Conservation (phyloP, 2,797 vertebrate genomes). For the Neosalanx taihuensis region DNA sequence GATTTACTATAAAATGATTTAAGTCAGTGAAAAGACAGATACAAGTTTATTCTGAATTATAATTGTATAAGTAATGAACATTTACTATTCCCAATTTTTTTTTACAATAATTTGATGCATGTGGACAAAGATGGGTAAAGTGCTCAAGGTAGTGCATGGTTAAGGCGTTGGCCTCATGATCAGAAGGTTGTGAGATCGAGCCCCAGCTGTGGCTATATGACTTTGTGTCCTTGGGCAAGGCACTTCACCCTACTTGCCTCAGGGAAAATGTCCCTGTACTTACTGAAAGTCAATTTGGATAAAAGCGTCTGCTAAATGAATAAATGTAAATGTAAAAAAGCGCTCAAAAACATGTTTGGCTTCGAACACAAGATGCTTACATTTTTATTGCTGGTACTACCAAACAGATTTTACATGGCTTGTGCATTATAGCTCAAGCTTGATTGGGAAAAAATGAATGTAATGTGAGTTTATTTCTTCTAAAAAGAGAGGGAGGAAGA, state of each 20-base stretch:
- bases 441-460: not conserved
- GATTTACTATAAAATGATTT: not conserved
- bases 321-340: not conserved
- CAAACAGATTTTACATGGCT: not conserved
- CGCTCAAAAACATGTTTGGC: slow-evolving; percentile 17
- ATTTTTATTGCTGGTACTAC: not conserved
- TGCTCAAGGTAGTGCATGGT: slow-evolving; percentile 11
- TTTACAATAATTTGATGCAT: slow-evolving; percentile 22
- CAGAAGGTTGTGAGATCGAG: no score
- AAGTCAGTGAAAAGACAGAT: not conserved
- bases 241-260: no score
- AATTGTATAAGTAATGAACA: not conserved
- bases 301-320: no score
- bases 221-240: no score
- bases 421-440: not conserved
- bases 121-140: slow-evolving; percentile 2
- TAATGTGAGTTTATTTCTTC: not conserved
- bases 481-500: slow-evolving; percentile 2
- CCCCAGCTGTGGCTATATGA: no score
- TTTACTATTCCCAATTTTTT: not conserved
- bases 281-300: no score
- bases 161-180: no score
- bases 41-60: not conserved
- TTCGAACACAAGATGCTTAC: not conserved
- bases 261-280: no score